Conservation (phyloP, 2,113 vertebrate species). For the Regulus satrapa region DNA sequence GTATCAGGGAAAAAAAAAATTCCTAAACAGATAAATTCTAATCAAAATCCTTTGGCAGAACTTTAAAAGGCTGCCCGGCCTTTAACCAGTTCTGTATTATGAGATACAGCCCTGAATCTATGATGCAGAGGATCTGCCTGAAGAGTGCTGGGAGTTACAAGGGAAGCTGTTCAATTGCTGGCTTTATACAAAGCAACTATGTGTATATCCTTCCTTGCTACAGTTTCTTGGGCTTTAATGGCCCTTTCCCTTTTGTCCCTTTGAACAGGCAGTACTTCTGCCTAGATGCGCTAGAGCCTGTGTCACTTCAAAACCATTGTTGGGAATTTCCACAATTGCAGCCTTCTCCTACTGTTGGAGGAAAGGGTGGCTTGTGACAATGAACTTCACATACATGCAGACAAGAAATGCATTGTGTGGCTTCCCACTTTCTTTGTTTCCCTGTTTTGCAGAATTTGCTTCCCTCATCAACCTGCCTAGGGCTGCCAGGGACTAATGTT, state of each 20-base stretch:
- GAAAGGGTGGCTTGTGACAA: constrained; percentile 34
- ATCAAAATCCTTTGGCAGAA: background rate
- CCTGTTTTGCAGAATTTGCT: constrained; percentile 47
- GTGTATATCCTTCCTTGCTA: background rate
- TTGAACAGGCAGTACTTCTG: constrained; percentile 1
- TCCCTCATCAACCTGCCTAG: constrained; percentile 18
- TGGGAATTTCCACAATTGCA: background rate
- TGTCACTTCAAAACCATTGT: background rate
- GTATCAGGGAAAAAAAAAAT: background rate
- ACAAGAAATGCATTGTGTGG: constrained; percentile 40
- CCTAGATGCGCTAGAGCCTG: background rate
- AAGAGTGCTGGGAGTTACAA: background rate
- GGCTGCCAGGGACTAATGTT: constrained; percentile 2
- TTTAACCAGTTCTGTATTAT: background rate
- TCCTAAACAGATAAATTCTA: background rate
- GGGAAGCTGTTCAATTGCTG: background rate
- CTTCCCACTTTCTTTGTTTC: constrained; percentile 43
- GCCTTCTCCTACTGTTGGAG: constrained; percentile 6
- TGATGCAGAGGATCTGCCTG: background rate
- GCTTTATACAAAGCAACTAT: background rate
- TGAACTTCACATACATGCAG: background rate
- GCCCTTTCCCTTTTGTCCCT: background rate
- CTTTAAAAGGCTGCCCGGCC: background rate
- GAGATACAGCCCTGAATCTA: background rate
- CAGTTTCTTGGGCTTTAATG: background rate